Evolutionary conservation across 2,797 vertebrate genomes (phyloP), one percentile per base, ranked within the genome.

Genomic region (Dendrocincla tyrannina): DNA sequence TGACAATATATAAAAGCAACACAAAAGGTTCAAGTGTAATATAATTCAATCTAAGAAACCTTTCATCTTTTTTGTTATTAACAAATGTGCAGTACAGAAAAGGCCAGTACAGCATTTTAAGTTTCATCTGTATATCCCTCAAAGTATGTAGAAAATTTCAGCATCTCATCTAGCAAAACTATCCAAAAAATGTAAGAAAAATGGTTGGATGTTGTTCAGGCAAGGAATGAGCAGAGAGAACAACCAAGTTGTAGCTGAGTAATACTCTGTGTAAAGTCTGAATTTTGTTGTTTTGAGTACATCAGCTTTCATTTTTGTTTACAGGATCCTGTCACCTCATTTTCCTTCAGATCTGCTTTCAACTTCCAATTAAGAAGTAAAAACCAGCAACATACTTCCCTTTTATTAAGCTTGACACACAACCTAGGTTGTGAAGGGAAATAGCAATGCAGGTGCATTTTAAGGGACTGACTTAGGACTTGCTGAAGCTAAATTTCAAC

Each of bases 261-360:
- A 66, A 66, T 11, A 60, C 1, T 1, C 4, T 35, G 4, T 13
- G 12, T 11, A 42, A 62, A 73, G 14, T 13, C 3, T 17, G 5
- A 17, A 14, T 28, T 18, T 17, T 23, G 55, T 33, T 42, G 30
- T 17, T 17, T 42, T 35, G 24, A 55, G 30, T 7, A 11, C 24
- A 22, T 37, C 59, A 39, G 24, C 6, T 35, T 64, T 73, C 50
- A 4, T 47, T 85, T 75, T 47, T n/a, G 5, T 35, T 88, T 52
- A 62, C 16, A 63, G 69, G 6, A 27, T 0, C n/a, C 10, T 3
- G 18, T 32, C 28, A 62, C 18, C 0, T 8, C 3, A 3, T 13
- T 68, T 50, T 18, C 16, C n/a, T 64, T 83, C 16, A 72, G 5
- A 68, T 52, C 33, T 46, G 37, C 44, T 85, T 62, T 52, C 30